A percentile compares a stretch with the other conserved stretches of the same genome.
phyloP scores from a whole-genome alignment of 2,888 invertebrate genomes.

The Crioceris asparagi region DNA sequence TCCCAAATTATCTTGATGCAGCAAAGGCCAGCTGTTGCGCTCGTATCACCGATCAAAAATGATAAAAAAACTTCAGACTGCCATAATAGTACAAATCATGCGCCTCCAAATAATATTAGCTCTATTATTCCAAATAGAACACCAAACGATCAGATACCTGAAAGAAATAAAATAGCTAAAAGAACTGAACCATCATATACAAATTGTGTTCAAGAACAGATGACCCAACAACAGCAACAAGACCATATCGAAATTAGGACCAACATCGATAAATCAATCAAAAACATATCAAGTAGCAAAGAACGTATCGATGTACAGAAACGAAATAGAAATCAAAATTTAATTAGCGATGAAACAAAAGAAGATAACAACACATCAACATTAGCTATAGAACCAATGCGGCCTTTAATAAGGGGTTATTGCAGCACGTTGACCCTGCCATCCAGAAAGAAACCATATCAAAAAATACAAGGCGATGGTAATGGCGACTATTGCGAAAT shows the following conservation, averaged over 20 bases:
- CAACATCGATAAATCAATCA: too few relatives aligned
- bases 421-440: slow-evolving; percentile 68
- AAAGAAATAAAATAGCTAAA: too few relatives aligned
- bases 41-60: slow-evolving; percentile 69
- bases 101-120: slow-evolving; percentile 59
- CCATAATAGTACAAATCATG: slow-evolving; percentile 54
- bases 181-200: too few relatives aligned
- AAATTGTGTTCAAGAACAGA: too few relatives aligned
- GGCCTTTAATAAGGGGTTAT: slow-evolving; percentile 67
- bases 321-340: too few relatives aligned
- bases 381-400: slow-evolving; percentile 74
- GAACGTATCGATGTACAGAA: too few relatives aligned
- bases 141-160: too few relatives aligned
- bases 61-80: slow-evolving; percentile 55
- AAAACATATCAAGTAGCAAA: too few relatives aligned
- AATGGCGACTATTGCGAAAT: slow-evolving; percentile 58
- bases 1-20: slow-evolving; percentile 30
- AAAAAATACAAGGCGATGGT: slow-evolving; percentile 33
- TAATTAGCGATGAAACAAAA: slow-evolving; percentile 14
- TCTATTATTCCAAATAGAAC: too few relatives aligned
- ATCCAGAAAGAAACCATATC: slow-evolving; percentile 40
- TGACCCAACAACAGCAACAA: too few relatives aligned
- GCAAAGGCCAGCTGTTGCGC: slow-evolving; percentile 35
- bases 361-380: slow-evolving; percentile 7
- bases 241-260: too few relatives aligned